Evolutionary conservation across 2,797 vertebrate genomes (phyloP), one percentile per base, ranked within the genome.

Genomic region (Melanogrammus aeglefinus): DNA sequence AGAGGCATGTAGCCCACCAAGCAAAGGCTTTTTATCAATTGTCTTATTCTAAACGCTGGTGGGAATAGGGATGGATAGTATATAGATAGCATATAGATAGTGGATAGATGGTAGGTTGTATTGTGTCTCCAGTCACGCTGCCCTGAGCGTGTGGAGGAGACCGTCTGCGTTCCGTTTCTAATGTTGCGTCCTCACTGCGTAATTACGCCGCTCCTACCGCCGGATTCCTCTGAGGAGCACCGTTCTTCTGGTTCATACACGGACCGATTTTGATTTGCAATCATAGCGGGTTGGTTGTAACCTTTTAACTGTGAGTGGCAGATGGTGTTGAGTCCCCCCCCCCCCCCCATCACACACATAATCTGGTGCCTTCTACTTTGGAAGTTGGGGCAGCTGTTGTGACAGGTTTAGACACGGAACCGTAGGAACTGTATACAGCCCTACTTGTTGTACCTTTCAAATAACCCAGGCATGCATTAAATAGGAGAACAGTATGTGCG

Each of bases 321-420:
- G 83, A 79, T 85, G 85, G 73, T 69, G 76, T 63, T n/a, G 33
- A 82, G 75, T 78, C 47, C 82, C 75, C 75, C 7, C 18, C 21
- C 21, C 6, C 47, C 78, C 70, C 29, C 63, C 75, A 73, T 31
- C 75, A 73, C 35, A 70, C 74, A 66, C 27, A 75, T 51, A 24
- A 74, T 71, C 47, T 51, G 81, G 75, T 83, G 77, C 21, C 73
- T 57, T 13, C 70, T 47, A 70, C 70, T 73, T 72, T 76, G 78
- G 81, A 79, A 79, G 81, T 88, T 74, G 77, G 76, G 78, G 72
- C 84, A 86, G 84, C 84, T 83, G 86, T 80, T 77, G 2, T 83
- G 80, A 83, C 86, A 81, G 81, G 75, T 77, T 75, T 35, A 38
- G 13, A 31, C 18, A 29, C 36, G 33, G 73, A 38, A 74, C 47